Conservation (phyloP, 2,888 invertebrate genomes). For the Lacanobia oleracea region DNA sequence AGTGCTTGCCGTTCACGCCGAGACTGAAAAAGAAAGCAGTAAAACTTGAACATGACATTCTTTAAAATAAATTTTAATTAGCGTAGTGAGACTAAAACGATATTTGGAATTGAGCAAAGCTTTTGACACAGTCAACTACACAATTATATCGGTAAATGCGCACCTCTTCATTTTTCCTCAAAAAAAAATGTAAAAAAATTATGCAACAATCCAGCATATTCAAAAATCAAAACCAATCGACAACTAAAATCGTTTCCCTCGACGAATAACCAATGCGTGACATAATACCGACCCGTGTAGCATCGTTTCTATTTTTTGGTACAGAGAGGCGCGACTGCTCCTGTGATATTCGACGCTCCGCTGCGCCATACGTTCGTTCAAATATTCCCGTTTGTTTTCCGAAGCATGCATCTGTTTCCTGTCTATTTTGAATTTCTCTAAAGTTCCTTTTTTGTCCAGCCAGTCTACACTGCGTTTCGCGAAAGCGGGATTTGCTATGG, state of each 20-base stretch:
- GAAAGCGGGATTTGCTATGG: slow-evolving; percentile 87
- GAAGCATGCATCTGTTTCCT: slow-evolving; percentile 86
- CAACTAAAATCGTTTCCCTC: slow-evolving; percentile 37
- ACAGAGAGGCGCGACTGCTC: slow-evolving; percentile 91
- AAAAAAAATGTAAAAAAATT: not conserved
- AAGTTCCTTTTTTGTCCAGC: slow-evolving; percentile 71
- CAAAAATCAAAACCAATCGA: slow-evolving; percentile 37
- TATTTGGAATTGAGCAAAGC: not conserved
- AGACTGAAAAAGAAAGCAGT: slow-evolving; percentile 78
- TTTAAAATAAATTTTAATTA: not conserved
- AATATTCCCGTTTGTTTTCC: slow-evolving; percentile 81
- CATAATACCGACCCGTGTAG: slow-evolving; percentile 90
- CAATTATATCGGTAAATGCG: not conserved
- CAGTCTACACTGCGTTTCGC: slow-evolving; percentile 86
- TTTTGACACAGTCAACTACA: not conserved
- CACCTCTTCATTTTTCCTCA: not conserved
- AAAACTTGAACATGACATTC: slow-evolving; percentile 4
- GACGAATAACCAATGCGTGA: slow-evolving; percentile 53
- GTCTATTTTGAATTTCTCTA: slow-evolving; percentile 81
- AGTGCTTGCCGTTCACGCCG: slow-evolving; percentile 90
- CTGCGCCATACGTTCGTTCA: slow-evolving; percentile 78
- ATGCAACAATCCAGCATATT: not conserved
- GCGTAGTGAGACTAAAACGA: no score
- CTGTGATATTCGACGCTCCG: slow-evolving; percentile 90
- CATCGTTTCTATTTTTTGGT: slow-evolving; percentile 92